These are phyloP conservation scores for Gortyna flavago DNA, from an alignment of 2,888 invertebrate genomes.

Conservation along the genomic window DNA sequence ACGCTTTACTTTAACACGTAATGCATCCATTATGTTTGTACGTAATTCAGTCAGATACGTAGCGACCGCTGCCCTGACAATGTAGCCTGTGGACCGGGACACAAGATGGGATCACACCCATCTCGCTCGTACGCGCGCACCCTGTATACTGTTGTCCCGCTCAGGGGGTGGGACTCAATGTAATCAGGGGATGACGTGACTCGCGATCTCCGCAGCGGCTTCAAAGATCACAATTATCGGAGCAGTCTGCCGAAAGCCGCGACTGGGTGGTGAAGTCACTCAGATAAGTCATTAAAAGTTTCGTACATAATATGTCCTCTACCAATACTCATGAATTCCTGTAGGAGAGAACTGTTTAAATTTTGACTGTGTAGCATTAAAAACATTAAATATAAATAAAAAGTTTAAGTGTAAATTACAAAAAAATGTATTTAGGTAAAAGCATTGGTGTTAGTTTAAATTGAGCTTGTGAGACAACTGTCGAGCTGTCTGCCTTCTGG, in stretches of 20 bases:
- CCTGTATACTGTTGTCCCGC: conserved; percentile 72
- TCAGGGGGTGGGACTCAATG: conserved; percentile 89
- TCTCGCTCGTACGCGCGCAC: conserved; percentile 75
- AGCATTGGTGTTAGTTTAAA: conserved; percentile 55
- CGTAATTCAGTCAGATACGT: conserved; percentile 84
- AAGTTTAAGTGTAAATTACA: conserved; percentile 47
- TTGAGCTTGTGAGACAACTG: conserved; percentile 61
- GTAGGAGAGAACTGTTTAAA: conserved; percentile 23
- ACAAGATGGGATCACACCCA: conserved; percentile 91
- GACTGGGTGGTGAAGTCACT: conserved; percentile 86
- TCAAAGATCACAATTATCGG: conserved; percentile 90
- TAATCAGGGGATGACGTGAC: conserved; percentile 91
- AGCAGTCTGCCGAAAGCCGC: conserved; percentile 90
- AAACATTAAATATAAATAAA: conserved; percentile 30
- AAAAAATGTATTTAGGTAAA: conserved; percentile 55
- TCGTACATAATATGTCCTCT: conserved; percentile 68
- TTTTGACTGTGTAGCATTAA: conserved; percentile 13
- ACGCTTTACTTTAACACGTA: conserved; percentile 69
- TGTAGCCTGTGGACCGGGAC: conserved; percentile 89
- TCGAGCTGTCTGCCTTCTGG: conserved; percentile 91
- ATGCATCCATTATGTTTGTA: conserved; percentile 76
- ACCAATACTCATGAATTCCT: conserved; percentile 49
- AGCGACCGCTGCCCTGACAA: conserved; percentile 87
- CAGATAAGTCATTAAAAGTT: conserved; percentile 79
- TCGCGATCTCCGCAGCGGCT: conserved; percentile 88